Evolutionary conservation across 2,797 vertebrate species (phyloP).

Genomic region (Luscinia megarhynchos): DNA sequence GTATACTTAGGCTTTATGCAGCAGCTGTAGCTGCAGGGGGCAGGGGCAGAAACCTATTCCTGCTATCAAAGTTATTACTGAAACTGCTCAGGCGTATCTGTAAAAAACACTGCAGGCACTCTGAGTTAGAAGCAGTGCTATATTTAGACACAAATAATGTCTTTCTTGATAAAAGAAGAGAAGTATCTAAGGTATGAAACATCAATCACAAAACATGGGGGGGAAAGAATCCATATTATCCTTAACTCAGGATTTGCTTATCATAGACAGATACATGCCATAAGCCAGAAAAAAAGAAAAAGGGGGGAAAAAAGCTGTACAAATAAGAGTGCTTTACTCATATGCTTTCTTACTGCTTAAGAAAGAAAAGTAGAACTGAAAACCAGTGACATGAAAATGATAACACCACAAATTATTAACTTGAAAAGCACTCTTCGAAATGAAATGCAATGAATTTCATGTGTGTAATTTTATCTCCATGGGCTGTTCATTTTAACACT

Average conservation of each 20-base stretch:
- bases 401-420: neutral
- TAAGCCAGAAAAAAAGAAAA: neutral
- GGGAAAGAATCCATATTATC: neutral
- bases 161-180: constrained; percentile 41
- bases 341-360: neutral
- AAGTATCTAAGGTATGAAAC: constrained; percentile 25
- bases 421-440: neutral
- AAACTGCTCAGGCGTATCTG: constrained; percentile 68
- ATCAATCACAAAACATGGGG: neutral
- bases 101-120: constrained; percentile 67
- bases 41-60: constrained; percentile 69
- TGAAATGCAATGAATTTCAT: neutral
- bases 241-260: constrained; percentile 13
- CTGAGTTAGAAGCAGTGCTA: constrained; percentile 65
- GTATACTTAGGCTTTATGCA: constrained; percentile 70
- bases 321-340: constrained; percentile 11
- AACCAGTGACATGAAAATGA: neutral
- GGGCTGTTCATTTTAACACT: neutral
- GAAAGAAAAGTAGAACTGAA: neutral
- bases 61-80: constrained; percentile 70
- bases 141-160: constrained; percentile 63
- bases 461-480: neutral
- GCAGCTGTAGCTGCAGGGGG: constrained; percentile 69
- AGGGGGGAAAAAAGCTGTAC: neutral
- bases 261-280: neutral